A percentile compares a stretch with the other conserved stretches of the same genome.
Evolutionary conservation across 2,113 vertebrate genomes (phyloP).

Genomic region (Archilochus colubris): DNA sequence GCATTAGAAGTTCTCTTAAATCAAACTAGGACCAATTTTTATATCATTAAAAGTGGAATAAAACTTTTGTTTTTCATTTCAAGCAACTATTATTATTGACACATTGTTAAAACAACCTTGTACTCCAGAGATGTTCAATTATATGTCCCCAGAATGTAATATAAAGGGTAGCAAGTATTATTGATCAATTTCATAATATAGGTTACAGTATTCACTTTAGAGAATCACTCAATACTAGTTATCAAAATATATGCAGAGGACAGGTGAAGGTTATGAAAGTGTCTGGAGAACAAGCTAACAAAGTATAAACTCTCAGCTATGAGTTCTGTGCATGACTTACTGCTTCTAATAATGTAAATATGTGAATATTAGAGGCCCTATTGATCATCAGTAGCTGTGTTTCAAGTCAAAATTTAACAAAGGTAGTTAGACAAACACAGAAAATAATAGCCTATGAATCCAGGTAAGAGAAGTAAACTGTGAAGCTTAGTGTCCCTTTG

Average conservation of each 20-base stretch:
- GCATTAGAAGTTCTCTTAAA: neutral
- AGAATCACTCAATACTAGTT: conserved; percentile 53
- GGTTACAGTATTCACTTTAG: conserved; percentile 23
- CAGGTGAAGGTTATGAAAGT: conserved; percentile 29
- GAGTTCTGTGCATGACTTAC: neutral
- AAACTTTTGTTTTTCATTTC: neutral
- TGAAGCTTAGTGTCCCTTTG: neutral
- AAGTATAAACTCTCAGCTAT: neutral
- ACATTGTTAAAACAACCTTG: neutral
- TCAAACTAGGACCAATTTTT: neutral
- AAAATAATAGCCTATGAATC: conserved; percentile 38
- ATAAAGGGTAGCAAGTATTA: conserved; percentile 26
- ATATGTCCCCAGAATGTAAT: neutral
- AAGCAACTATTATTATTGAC: neutral
- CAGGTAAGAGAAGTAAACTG: neutral
- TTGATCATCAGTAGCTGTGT: conserved; percentile 8
- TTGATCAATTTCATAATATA: conserved; percentile 38
- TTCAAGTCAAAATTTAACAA: conserved; percentile 43
- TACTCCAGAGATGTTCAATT: neutral
- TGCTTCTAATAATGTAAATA: neutral
- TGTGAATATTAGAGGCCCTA: neutral
- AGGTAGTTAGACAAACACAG: conserved; percentile 5
- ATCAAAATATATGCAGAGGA: conserved; percentile 43
- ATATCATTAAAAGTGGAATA: neutral
- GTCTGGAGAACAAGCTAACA: neutral